Evolutionary conservation across 2,888 invertebrate genomes (phyloP), one percentile per base, ranked within the genome.

Genomic region (Smittia sp.): DNA sequence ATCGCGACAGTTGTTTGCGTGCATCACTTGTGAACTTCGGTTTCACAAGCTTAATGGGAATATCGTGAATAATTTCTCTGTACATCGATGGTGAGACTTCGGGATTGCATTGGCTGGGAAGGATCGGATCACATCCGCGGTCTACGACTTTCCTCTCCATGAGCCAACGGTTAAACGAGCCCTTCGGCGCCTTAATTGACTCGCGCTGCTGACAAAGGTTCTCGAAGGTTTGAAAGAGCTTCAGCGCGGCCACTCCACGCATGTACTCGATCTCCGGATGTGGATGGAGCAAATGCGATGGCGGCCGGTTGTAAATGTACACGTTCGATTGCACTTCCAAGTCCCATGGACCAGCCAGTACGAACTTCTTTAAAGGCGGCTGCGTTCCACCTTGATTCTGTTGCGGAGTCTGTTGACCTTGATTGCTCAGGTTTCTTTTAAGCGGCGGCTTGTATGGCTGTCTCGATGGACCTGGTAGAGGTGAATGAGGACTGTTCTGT

Each of bases 21-120:
- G 97, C 97, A 84, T 98, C 98, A 0, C 93, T 94, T 1, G 96
- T 94, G 79, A 94, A 97, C 82, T 96, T 96, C 7, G 97, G 96
- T 81, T 95, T 90, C n/a, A 93, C 89, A 75, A 98, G 86, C 83
- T 96, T 96, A 75, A 98, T 94, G 9, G 98, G 98, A 80, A 98
- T 95, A 83, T 98, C 97, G 82, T 96, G 94, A 95, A 98, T 96
- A 73, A 98, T 95, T 84, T 98, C 98, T 76, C 94, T 90, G 83
- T 96, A 96, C 96, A 98, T 96, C 1, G 93, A 92, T 80, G 90
- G 88, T 3, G 97, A 97, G 77, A 98, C 91, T 83, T 96, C 96
- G 1, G 94, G 92, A 77, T 90, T 89, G 83, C 97, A 97, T 80
- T 90, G 90, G 81, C 94, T 94, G 6, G 98, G 97, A 68, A 98